Base-by-base conservation (phyloP, 1,140 invertebrate species). In the Cyclina sinensis region DNA sequence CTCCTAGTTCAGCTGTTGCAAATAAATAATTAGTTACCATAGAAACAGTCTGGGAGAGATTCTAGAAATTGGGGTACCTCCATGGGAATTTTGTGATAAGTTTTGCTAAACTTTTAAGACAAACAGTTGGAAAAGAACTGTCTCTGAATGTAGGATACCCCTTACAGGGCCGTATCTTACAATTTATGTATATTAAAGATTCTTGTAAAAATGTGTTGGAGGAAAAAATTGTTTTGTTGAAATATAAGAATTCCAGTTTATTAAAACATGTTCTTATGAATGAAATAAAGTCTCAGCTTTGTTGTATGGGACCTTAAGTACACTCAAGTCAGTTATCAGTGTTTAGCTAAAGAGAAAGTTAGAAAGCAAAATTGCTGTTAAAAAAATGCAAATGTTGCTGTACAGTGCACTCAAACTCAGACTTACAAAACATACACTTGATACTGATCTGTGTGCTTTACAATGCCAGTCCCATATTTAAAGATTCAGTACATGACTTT, bases 1-100 rank as follows among this genome's bases (percentile, higher is more conserved):
- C 54, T 32, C 18, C 48, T 65, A 46, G 39, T 57, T 62, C 79
- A 81, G 79, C 79, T 81, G 79, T 81, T 62, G 79, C 54, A 39
- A 65, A 81, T 81, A 81, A 81, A 81, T 81, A 81, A 81, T 81
- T 65, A 39, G 79, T 81, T 81, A 35, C 79, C 59, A 81, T 81
- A 57, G 79, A 43, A 62, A 81, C 79, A 16, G 46, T 46, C 46
- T 81, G 30, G 35, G 59, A 65, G 32, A 81, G 24, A 54, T 65
- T 65, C 54, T 35, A 32, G 35, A 62, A 37, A 46, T 65, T 62
- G 79, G 51, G 79, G 79, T 46, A 11, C 51, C 59, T 30, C 54
- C 18, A 65, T 32, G 35, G 79, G 79, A 54, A 18, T 39, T n/a
- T 81, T 37, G 79, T 81, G 9, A 51, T 35, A 70, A 37, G n/a